Conservation (phyloP, 2,888 invertebrate genomes). For the Drymonia ruficornis region DNA sequence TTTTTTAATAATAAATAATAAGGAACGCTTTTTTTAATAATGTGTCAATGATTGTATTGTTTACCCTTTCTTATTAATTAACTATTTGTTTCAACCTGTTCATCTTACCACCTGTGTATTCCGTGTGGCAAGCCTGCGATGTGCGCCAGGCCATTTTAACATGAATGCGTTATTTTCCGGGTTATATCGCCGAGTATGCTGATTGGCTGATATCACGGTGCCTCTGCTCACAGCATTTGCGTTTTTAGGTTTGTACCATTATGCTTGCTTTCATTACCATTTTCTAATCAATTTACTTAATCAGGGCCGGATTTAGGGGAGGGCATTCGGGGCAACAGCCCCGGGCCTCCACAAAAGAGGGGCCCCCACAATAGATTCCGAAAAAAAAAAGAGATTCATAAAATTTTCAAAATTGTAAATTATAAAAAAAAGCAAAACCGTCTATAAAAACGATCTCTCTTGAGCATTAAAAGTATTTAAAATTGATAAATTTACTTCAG, state of each 20-base stretch:
- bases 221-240: conserved; percentile 81
- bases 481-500: too few relatives aligned
- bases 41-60: conserved; percentile 23
- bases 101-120: conserved; percentile 12
- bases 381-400: too few relatives aligned
- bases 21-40: too few relatives aligned
- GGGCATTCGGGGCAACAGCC: too few relatives aligned
- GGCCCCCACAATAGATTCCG: too few relatives aligned
- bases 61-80: conserved; percentile 10
- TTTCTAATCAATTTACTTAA: background rate
- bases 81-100: conserved; percentile 25
- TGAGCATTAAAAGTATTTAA: too few relatives aligned
- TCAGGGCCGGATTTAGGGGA: too few relatives aligned
- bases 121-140: conserved; percentile 37
- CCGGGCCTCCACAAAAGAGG: too few relatives aligned
- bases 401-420: too few relatives aligned
- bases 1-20: background rate
- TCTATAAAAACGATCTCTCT: too few relatives aligned
- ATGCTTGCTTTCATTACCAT: conserved; percentile 57
- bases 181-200: conserved; percentile 65
- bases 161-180: conserved; percentile 77
- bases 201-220: conserved; percentile 72
- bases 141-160: conserved; percentile 60
- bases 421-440: too few relatives aligned
- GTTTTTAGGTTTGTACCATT: conserved; percentile 81